These are phyloP conservation scores for Python bivittatus DNA, from an alignment of 2,113 vertebrate genomes.

Conservation along the genomic window DNA sequence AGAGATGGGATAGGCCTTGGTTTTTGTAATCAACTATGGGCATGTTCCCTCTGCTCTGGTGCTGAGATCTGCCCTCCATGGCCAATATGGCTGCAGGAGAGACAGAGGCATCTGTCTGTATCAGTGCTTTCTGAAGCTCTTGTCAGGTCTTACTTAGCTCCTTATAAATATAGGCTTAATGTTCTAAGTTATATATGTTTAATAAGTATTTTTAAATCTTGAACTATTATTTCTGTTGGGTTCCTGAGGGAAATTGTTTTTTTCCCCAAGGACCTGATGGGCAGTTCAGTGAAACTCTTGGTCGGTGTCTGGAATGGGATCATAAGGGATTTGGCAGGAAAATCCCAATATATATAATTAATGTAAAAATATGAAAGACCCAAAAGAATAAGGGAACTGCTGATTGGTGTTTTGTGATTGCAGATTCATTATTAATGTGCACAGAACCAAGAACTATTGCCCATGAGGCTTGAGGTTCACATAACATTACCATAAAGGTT, in stretches of 20 bases:
- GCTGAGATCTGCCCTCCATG: not conserved
- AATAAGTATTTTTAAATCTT: not conserved
- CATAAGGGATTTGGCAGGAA: not conserved
- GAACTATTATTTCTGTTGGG: not conserved
- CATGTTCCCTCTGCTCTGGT: not conserved
- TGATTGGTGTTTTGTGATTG: not conserved
- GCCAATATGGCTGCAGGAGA: not conserved
- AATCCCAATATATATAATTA: not conserved
- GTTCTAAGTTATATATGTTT: not conserved
- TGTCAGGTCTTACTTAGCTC: not conserved
- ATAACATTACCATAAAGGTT: not conserved
- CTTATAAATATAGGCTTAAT: not conserved
- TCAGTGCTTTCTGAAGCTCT: not conserved
- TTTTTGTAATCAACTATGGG: not conserved
- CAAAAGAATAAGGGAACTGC: not conserved
- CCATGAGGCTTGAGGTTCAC: not conserved
- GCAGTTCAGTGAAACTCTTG: not conserved
- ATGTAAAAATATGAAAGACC: not conserved
- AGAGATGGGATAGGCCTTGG: not conserved
- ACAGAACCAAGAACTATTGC: not conserved
- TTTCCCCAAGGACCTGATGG: not conserved
- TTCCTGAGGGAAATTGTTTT: not conserved
- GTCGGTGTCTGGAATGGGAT: not conserved
- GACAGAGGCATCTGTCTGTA: not conserved
- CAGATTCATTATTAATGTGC: not conserved